Evolutionary conservation across 2,113 vertebrate genomes (phyloP).

Genomic region (Antigone vipio): DNA sequence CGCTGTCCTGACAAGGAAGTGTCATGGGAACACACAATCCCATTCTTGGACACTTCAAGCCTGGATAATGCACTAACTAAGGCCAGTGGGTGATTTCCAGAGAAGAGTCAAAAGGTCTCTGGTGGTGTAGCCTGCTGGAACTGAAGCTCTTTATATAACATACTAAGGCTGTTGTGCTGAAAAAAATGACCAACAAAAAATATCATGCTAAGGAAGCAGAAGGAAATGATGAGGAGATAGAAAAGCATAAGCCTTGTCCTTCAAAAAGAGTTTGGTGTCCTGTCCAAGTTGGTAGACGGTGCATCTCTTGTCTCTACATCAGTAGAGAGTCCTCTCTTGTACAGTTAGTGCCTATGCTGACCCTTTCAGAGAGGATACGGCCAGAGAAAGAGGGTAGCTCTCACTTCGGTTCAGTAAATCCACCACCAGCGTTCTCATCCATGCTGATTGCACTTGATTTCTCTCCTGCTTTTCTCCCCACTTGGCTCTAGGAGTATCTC

Average conservation of each 20-base stretch:
- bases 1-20: rapidly evolving
- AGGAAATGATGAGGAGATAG: background rate
- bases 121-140: background rate
- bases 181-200: background rate
- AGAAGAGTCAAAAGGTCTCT: background rate
- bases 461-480: background rate
- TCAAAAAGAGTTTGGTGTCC: background rate
- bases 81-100: background rate
- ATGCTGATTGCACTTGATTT: background rate
- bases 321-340: background rate
- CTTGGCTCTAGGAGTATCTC: background rate
- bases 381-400: background rate
- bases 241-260: background rate
- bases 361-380: background rate
- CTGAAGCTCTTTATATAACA: background rate
- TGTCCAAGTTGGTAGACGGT: background rate
- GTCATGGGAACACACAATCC: background rate
- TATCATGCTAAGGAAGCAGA: background rate
- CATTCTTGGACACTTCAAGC: background rate
- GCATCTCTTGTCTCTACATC: background rate
- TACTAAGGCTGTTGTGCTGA: background rate
- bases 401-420: background rate
- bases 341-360: background rate
- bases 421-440: background rate
- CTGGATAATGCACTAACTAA: background rate